phyloP scores from a whole-genome alignment of 2,113 vertebrate species.

The Brienomyrus brachyistius region DNA sequence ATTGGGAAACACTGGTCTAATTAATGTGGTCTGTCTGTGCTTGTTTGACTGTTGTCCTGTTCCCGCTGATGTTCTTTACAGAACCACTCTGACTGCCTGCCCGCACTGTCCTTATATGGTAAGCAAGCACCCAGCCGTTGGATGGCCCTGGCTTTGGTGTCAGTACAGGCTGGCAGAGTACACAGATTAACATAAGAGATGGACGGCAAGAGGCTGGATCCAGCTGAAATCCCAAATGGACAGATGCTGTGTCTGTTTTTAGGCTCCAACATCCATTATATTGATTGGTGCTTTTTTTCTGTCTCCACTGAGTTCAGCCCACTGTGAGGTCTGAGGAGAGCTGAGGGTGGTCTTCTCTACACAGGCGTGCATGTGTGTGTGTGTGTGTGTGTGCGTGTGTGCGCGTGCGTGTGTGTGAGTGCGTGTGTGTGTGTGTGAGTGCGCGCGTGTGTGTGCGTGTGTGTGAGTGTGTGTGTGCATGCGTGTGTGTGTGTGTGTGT shows the following conservation, averaged over 20 bases:
- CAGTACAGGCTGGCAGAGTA: background rate
- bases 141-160: background rate
- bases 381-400: too few relatives aligned
- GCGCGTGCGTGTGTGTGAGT: too few relatives aligned
- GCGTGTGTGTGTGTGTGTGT: background rate
- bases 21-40: background rate
- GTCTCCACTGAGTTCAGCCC: background rate
- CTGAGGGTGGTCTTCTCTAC: background rate
- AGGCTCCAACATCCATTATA: background rate
- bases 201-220: background rate
- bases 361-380: background rate
- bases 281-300: background rate
- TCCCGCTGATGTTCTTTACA: background rate
- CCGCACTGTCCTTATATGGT: background rate
- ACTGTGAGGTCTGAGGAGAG: background rate
- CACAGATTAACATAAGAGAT: background rate
- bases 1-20: background rate
- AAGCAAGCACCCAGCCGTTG: background rate
- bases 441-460: background rate
- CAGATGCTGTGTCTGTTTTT: background rate
- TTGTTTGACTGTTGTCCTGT: background rate
- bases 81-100: background rate
- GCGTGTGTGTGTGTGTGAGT: background rate
- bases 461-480: background rate
- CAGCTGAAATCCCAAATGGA: background rate